phyloP scores from a whole-genome alignment of 2,888 invertebrate species.

The Leptinotarsa juncta region DNA sequence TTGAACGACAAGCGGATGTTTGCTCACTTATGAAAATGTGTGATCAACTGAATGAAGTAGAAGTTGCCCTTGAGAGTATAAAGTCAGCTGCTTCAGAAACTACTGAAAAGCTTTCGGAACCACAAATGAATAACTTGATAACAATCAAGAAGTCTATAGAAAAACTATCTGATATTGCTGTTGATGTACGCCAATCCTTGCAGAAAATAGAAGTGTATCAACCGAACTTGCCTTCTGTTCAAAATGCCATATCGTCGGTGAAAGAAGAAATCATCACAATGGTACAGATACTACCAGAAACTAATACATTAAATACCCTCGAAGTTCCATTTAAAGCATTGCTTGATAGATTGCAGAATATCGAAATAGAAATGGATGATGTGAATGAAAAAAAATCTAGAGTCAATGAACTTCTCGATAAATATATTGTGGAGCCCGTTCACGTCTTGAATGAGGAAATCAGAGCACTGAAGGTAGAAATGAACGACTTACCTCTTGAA shows the following conservation, averaged over 20 bases:
- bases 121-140: background rate
- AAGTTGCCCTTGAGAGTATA: background rate
- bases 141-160: background rate
- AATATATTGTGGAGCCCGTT: conserved; percentile 29
- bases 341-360: conserved; percentile 31
- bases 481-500: conserved; percentile 31
- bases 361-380: conserved; percentile 3
- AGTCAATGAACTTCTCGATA: conserved; percentile 31
- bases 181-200: conserved; percentile 17
- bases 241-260: conserved; percentile 24
- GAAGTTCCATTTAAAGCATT: conserved; percentile 31
- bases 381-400: background rate
- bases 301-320: conserved; percentile 20
- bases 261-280: conserved; percentile 26
- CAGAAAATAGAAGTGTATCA: conserved; percentile 34
- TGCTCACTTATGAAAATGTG: background rate
- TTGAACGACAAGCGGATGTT: no score
- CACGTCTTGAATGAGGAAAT: conserved; percentile 35
- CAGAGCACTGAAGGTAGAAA: conserved; percentile 35
- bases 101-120: background rate
- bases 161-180: background rate
- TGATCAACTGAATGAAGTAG: background rate
- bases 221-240: conserved; percentile 41
- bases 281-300: conserved; percentile 13
- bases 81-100: background rate